phyloP scores from a whole-genome alignment of 2,113 vertebrate species.

The Dipodomys merriami region DNA sequence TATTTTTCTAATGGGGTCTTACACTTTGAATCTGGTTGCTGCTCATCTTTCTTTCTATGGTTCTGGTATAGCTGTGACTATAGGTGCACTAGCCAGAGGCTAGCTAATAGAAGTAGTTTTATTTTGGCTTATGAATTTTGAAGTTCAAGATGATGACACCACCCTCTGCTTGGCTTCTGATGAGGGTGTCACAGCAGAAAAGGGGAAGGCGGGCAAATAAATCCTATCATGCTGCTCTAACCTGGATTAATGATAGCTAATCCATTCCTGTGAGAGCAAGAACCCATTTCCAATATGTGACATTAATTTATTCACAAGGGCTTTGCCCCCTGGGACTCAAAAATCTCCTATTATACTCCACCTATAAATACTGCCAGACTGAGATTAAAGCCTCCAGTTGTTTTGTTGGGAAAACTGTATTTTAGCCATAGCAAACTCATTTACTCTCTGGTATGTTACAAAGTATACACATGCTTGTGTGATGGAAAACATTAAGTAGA shows the following conservation, averaged over 20 bases:
- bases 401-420: background rate
- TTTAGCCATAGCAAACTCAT: background rate
- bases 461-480: background rate
- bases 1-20: no score
- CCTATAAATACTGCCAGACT: background rate
- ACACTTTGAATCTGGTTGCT: no score
- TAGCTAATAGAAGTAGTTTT: background rate
- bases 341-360: background rate
- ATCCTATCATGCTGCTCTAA: background rate
- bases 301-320: background rate
- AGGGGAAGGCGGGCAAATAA: no score
- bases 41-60: no score
- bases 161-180: background rate
- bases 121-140: background rate
- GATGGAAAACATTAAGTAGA: conserved; percentile 9
- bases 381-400: background rate
- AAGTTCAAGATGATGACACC: background rate
- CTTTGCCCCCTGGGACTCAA: background rate
- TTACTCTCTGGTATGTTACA: background rate
- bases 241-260: background rate
- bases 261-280: background rate
- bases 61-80: no score
- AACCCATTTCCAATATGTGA: background rate
- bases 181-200: background rate
- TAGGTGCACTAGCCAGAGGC: no score